phyloP scores from a whole-genome alignment of 1,140 invertebrate genomes.

The Diuraphis noxia region DNA sequence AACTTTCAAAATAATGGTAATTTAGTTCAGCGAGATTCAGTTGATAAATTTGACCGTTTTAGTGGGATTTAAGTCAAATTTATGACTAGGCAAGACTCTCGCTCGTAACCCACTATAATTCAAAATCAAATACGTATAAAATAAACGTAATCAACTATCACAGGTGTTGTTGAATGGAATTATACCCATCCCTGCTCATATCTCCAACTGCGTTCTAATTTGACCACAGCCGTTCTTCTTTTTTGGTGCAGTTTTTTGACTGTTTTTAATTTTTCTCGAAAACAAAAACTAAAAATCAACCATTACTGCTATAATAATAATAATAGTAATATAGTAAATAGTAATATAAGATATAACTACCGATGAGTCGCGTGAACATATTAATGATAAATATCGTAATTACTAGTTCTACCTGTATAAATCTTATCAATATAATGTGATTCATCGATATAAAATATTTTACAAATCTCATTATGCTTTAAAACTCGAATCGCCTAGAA shows the following conservation, averaged over 20 bases:
- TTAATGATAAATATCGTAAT: not conserved
- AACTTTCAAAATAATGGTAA: slow-evolving; percentile 34
- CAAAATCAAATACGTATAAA: slow-evolving; percentile 49
- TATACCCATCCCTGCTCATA: not conserved
- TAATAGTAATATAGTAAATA: not conserved
- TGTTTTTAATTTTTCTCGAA: not conserved
- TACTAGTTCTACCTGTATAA: not conserved
- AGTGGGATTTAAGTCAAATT: slow-evolving; percentile 40
- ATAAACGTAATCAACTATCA: slow-evolving; percentile 43
- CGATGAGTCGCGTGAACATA: not conserved
- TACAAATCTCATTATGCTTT: too few relatives aligned
- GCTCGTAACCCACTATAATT: slow-evolving; percentile 19
- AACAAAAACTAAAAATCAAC: not conserved
- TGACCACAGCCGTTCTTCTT: not conserved
- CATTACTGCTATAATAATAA: not conserved
- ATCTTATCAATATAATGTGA: too few relatives aligned
- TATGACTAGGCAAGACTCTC: slow-evolving; percentile 26
- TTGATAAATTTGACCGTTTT: slow-evolving; percentile 41
- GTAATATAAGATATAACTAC: too few relatives aligned
- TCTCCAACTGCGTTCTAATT: not conserved
- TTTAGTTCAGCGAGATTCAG: slow-evolving; percentile 30
- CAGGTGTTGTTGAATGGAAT: slow-evolving; percentile 38
- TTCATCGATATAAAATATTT: not conserved
- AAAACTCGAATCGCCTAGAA: too few relatives aligned
- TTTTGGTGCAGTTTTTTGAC: not conserved